Evolutionary conservation across 1,140 invertebrate genomes (phyloP).

Genomic region (Pteromalus puparum): DNA sequence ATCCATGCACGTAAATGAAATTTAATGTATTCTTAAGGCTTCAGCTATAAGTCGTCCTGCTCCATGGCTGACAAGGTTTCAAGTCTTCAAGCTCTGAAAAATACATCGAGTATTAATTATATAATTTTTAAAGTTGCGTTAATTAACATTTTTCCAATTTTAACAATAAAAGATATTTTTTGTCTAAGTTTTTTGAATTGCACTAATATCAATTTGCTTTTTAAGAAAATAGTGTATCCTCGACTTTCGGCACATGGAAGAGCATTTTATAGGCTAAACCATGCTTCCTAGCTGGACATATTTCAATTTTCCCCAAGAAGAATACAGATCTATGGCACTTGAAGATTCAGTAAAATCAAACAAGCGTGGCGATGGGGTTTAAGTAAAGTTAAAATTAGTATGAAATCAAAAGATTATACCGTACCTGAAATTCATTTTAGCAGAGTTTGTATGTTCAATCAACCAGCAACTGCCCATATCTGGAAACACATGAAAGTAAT

Average conservation of each 20-base stretch:
- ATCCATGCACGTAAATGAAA: neutral
- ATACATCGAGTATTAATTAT: neutral
- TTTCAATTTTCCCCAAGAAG: constrained; percentile 31
- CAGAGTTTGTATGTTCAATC: constrained; percentile 17
- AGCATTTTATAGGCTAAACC: constrained; percentile 33
- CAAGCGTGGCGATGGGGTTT: constrained; percentile 49
- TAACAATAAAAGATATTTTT: constrained; percentile 11
- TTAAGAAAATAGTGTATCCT: constrained; percentile 1
- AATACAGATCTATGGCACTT: constrained; percentile 43
- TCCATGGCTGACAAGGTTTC: neutral
- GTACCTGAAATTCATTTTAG: constrained; percentile 30
- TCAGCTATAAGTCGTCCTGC: neutral
- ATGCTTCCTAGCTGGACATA: constrained; percentile 51
- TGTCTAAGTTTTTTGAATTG: neutral
- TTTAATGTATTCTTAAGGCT: neutral
- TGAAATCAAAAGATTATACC: neutral
- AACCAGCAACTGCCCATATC: constrained; percentile 54
- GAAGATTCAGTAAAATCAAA: constrained; percentile 15
- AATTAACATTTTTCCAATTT: neutral
- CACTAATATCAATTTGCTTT: neutral
- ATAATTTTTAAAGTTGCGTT: neutral
- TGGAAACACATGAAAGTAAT: constrained; percentile 54
- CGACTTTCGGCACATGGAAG: constrained; percentile 41
- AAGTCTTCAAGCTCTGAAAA: neutral
- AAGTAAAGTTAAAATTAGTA: neutral